A percentile compares a stretch with the other conserved stretches of the same genome.
These are phyloP conservation scores for Callithrix jacchus DNA, from an alignment of 2,113 vertebrate species.

Conservation along the genomic window DNA sequence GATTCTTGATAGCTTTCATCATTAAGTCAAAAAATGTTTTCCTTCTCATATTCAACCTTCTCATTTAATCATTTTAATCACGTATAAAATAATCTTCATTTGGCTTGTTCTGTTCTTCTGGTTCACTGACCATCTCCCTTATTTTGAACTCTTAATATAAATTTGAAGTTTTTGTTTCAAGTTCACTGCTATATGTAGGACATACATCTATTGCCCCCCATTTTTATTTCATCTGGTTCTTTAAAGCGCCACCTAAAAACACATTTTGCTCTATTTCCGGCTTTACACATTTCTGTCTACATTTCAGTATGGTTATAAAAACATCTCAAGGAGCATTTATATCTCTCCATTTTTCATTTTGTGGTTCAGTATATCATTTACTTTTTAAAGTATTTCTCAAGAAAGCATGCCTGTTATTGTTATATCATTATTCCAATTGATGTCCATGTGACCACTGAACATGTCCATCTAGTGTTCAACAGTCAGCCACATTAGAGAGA, in stretches of 20 bases:
- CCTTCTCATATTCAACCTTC: not conserved
- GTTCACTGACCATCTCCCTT: not conserved
- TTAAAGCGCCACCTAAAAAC: not conserved
- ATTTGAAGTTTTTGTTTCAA: not conserved
- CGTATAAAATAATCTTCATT: not conserved
- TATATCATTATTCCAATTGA: constrained; percentile 33
- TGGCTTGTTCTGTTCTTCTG: not conserved
- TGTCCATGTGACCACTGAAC: not conserved
- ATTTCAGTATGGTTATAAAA: constrained; percentile 8
- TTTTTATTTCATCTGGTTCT: not conserved
- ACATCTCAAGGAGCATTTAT: not conserved
- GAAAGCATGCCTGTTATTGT: not conserved
- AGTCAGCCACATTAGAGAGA: constrained; percentile 28
- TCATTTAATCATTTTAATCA: not conserved
- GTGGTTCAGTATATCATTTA: not conserved
- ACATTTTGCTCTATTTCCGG: not conserved
- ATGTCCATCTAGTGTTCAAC: constrained; percentile 11
- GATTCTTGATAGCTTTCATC: constrained; percentile 2
- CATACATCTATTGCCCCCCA: not conserved
- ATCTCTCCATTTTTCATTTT: not conserved
- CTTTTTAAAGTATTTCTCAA: constrained; percentile 18
- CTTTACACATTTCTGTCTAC: not conserved
- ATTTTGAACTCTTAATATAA: not conserved
- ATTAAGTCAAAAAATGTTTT: constrained; percentile 10
- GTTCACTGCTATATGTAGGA: not conserved